Conservation (phyloP, 2,888 invertebrate genomes). For the Thecocarcelia acutangulata region DNA sequence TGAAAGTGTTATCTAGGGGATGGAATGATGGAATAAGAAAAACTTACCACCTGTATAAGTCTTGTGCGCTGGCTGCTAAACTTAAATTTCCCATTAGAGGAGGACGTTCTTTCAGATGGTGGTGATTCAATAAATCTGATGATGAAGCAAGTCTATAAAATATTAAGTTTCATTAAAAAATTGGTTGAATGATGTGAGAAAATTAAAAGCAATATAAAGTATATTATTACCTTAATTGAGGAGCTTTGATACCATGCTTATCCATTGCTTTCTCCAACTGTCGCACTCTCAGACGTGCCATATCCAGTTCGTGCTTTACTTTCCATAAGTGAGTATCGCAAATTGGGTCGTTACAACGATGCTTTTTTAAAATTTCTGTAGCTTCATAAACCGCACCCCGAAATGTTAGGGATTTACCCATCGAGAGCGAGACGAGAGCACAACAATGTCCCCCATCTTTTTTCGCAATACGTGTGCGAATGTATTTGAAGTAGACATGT, state of each 20-base stretch:
- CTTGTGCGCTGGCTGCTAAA: constrained; percentile 82
- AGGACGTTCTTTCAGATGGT: constrained; percentile 83
- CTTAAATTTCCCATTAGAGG: constrained; percentile 82
- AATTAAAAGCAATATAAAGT: background rate
- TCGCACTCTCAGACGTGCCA: constrained; percentile 91
- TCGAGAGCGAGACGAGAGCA: constrained; percentile 94
- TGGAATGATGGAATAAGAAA: too few species aligned
- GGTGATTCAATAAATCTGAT: constrained; percentile 84
- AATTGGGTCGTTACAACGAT: constrained; percentile 89
- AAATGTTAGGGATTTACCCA: constrained; percentile 93
- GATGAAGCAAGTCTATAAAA: constrained; percentile 83
- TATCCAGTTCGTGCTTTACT: constrained; percentile 93
- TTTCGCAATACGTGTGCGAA: constrained; percentile 92
- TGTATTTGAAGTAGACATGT: constrained; percentile 96
- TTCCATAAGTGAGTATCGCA: constrained; percentile 94
- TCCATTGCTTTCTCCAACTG: constrained; percentile 93
- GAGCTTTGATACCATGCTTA: constrained; percentile 90
- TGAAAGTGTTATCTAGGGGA: background rate
- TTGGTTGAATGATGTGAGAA: background rate
- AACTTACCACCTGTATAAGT: constrained; percentile 82
- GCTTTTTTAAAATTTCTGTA: constrained; percentile 88
- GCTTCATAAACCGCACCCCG: constrained; percentile 90
- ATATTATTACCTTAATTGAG: constrained; percentile 84
- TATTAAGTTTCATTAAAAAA: background rate
- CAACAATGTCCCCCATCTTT: constrained; percentile 95